Conservation (phyloP, 2,888 invertebrate genomes). For the Eupithecia centaureata region DNA sequence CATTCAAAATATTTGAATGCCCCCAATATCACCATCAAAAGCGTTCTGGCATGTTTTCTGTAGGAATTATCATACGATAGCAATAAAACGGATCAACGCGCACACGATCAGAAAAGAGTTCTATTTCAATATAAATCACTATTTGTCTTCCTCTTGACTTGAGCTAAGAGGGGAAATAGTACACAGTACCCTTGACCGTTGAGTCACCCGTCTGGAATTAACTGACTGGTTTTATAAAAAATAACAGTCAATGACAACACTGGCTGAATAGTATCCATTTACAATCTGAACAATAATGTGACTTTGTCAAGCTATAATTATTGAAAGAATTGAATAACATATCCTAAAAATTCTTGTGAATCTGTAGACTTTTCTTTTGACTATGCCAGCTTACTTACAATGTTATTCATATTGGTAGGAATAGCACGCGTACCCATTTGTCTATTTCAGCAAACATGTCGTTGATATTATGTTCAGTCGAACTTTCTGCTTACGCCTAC, state of each 20-base stretch:
- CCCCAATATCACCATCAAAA: conserved; percentile 18
- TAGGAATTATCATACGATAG: conserved; percentile 57
- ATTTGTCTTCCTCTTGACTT: conserved; percentile 57
- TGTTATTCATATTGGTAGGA: neutral
- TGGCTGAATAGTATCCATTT: neutral
- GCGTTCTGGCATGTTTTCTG: conserved; percentile 33
- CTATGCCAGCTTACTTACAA: no score
- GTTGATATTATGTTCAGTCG: neutral
- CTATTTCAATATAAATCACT: conserved; percentile 61
- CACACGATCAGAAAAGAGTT: conserved; percentile 55
- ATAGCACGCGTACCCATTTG: neutral
- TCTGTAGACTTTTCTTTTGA: neutral
- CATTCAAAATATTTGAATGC: conserved; percentile 24
- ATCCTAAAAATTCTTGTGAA: neutral
- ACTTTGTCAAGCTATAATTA: no score
- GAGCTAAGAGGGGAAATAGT: conserved; percentile 43
- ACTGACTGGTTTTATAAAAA: neutral
- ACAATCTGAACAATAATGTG: neutral
- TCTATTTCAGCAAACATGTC: neutral
- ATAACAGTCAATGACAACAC: neutral
- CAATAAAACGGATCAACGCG: conserved; percentile 59
- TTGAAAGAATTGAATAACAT: no score
- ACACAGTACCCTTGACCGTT: neutral
- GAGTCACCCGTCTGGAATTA: neutral
- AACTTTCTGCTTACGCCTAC: neutral